phyloP scores from a whole-genome alignment of 2,113 vertebrate species.

The Tricholaema leucomelas region DNA sequence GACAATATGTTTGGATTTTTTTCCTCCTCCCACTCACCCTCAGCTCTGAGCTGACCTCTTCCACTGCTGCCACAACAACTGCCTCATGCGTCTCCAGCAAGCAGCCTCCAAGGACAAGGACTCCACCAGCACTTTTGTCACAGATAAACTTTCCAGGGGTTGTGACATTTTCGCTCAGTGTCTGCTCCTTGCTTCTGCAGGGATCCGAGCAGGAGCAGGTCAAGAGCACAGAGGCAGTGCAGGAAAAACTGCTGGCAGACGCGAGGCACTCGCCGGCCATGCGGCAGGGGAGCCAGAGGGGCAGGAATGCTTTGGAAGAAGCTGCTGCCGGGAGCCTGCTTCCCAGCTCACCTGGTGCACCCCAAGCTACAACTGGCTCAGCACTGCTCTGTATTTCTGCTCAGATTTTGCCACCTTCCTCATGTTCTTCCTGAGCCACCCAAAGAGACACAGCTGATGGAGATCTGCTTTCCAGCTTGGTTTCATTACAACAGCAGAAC shows the following conservation, averaged over 20 bases:
- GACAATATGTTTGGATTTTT: background rate
- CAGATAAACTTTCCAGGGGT: background rate
- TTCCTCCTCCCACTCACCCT: background rate
- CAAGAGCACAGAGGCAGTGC: constrained; percentile 19
- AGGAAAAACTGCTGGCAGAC: background rate
- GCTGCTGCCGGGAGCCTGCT: background rate
- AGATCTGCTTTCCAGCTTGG: background rate
- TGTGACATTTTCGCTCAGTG: background rate
- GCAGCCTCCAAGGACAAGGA: background rate
- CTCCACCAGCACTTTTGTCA: background rate
- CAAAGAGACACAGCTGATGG: background rate
- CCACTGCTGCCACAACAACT: background rate
- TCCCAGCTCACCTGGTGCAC: background rate
- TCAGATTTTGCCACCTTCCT: background rate
- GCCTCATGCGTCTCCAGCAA: background rate
- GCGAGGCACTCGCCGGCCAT: background rate
- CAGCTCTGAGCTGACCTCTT: background rate
- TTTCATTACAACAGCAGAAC: background rate
- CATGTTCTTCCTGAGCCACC: background rate
- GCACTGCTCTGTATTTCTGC: background rate
- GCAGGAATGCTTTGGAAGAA: background rate
- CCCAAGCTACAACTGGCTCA: background rate
- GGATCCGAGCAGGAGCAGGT: constrained; percentile 44
- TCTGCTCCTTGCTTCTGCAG: constrained; percentile 10
- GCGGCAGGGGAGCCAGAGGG: background rate